Percentiles rank a stretch among this genome's conserved stretches.
Evolutionary conservation across 2,797 vertebrate genomes (phyloP).

Genomic region (Onychomys torridus): DNA sequence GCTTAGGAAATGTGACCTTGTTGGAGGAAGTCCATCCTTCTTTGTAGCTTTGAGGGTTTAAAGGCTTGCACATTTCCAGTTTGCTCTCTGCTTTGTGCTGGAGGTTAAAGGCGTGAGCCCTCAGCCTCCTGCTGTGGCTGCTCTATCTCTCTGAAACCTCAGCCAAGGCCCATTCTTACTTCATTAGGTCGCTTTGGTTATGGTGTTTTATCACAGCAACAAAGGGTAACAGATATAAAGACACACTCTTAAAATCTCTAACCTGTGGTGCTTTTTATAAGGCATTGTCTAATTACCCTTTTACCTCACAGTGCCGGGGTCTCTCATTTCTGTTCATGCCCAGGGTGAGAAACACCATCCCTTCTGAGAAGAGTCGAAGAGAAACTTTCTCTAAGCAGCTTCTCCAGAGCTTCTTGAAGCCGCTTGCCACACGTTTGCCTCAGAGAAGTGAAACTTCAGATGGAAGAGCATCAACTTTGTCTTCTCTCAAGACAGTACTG

Average conservation of each 20-base stretch:
- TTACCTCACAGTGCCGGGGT: neutral
- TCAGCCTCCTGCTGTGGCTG: neutral
- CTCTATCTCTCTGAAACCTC: neutral
- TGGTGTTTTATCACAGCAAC: neutral
- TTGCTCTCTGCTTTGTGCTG: neutral
- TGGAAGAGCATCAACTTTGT: neutral
- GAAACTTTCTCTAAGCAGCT: neutral
- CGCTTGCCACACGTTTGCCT: neutral
- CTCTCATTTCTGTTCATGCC: neutral
- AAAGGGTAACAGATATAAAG: neutral
- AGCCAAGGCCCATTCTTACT: too few relatives aligned
- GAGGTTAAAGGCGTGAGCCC: neutral
- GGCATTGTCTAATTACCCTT: neutral
- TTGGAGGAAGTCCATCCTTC: neutral
- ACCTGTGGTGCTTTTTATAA: neutral
- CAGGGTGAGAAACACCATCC: neutral
- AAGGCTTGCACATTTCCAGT: neutral
- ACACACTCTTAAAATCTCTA: neutral
- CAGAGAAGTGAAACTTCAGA: neutral
- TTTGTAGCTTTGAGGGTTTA: too few relatives aligned
- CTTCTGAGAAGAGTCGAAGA: fast-evolving
- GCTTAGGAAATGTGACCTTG: neutral
- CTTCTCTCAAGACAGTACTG: neutral
- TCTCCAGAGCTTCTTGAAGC: neutral
- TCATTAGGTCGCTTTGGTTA: neutral